Evolutionary conservation across 2,888 invertebrate genomes (phyloP).

Genomic region (Eristalis tenax): DNA sequence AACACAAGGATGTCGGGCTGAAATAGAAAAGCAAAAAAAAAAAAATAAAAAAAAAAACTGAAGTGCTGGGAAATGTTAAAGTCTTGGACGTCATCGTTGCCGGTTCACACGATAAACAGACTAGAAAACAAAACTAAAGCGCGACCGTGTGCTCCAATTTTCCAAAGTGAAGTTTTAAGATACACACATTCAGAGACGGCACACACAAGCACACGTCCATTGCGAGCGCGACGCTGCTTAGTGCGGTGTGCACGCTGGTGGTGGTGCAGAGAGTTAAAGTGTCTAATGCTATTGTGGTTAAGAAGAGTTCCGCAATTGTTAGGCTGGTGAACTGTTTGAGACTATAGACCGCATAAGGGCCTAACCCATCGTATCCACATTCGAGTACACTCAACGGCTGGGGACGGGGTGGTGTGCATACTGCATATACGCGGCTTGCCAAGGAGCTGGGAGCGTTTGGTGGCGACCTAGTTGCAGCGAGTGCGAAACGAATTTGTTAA

Average conservation of each 20-base stretch:
- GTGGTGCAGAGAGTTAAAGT: slow-evolving; percentile 56
- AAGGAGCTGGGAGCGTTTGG: slow-evolving; percentile 22
- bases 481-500: slow-evolving; percentile 71
- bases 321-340: slow-evolving; percentile 70
- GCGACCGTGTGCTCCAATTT: slow-evolving; percentile 70
- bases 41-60: slow-evolving; percentile 44
- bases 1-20: slow-evolving; percentile 31
- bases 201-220: slow-evolving; percentile 5
- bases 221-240: background rate
- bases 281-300: slow-evolving; percentile 71
- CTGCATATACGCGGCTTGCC: slow-evolving; percentile 3
- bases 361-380: slow-evolving; percentile 59
- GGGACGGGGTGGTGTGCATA: background rate
- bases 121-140: slow-evolving; percentile 60
- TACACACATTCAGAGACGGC: slow-evolving; percentile 13
- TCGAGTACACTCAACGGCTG: background rate
- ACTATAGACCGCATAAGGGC: slow-evolving; percentile 69
- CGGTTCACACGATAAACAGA: slow-evolving; percentile 50
- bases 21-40: background rate
- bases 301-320: slow-evolving; percentile 72
- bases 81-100: slow-evolving; percentile 40
- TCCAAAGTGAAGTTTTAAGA: slow-evolving; percentile 57
- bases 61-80: slow-evolving; percentile 66
- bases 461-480: slow-evolving; percentile 63
- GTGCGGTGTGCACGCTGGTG: slow-evolving; percentile 10